Base-by-base conservation (phyloP, 2,797 vertebrate genomes). In the Hybognathus amarus region DNA sequence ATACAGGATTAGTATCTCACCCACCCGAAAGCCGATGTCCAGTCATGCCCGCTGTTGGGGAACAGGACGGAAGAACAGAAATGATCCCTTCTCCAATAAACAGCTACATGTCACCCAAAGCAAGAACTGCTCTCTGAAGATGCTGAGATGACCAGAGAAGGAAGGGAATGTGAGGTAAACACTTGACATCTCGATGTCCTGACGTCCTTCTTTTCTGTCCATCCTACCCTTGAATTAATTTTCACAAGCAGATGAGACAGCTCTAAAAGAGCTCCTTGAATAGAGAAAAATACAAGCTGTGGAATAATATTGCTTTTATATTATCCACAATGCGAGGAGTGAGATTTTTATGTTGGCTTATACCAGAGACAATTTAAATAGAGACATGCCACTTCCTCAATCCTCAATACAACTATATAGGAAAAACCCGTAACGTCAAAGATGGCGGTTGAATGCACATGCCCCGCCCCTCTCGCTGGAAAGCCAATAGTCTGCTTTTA, bases 221-320 rank as follows among this genome's bases (percentile, higher is more conserved):
- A 63, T 78, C 68, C 33, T 30, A 47, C 61, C 79, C 83, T 80
- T 79, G 59, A 80, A 87, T 85, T 81, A 6, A 78, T 84, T 85
- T 59, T 74, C 74, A 73, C 74, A 84, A 79, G 80, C 66, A 86
- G 67, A 77, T 82, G 64, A 84, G 76, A 87, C 80, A 84, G 70
- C 75, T 82, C 27, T 20, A 83, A 83, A 76, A 81, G 77, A 84
- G 17, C 66, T 83, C 22, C 22, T 69, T 79, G 47, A 85, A 87
- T 78, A 86, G 85, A 70, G 68, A 71, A 64, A 75, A 71, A 71
- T 71, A n/a, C 63, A 54, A 27, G 67, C 18, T 6, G 7, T 20
- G 27, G 77, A 61, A 70, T 84, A 63, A 85, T 87, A 69, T 38
- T 50, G 86, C 36, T 86, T 85, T 12, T 42, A 68, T 80, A 30